Percentiles rank a stretch among this genome's conserved stretches.
phyloP scores from a whole-genome alignment of 2,888 invertebrate genomes.

The Rhorus exstirpatorius region DNA sequence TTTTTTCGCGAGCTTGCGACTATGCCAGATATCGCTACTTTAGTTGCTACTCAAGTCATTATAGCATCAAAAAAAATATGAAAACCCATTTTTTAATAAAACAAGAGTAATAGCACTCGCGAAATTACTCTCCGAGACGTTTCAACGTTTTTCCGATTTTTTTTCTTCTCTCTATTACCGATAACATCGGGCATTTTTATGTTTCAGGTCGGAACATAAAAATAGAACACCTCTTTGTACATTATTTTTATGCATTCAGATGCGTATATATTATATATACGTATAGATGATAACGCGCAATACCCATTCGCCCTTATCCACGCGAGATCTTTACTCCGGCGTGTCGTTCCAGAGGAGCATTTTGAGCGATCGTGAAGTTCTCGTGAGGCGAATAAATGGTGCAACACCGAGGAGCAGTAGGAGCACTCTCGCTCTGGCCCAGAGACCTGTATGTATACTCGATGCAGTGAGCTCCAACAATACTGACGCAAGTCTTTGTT shows the following conservation, averaged over 20 bases:
- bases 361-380: conserved; percentile 60
- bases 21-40: too few relatives aligned
- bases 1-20: not conserved
- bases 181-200: not conserved
- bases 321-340: conserved; percentile 44
- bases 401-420: conserved; percentile 37
- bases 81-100: too few relatives aligned
- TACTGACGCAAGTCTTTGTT: conserved; percentile 22
- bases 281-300: conserved; percentile 5
- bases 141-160: not conserved
- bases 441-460: conserved; percentile 18
- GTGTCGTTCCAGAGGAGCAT: conserved; percentile 52
- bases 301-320: conserved; percentile 38
- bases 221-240: not conserved
- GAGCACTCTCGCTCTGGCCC: conserved; percentile 17
- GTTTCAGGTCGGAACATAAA: not conserved
- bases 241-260: not conserved
- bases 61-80: too few relatives aligned
- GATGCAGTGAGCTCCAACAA: conserved; percentile 3
- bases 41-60: too few relatives aligned
- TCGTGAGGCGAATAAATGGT: conserved; percentile 58
- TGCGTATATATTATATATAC: not conserved
- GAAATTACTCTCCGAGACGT: too few relatives aligned
- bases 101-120: too few relatives aligned
- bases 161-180: not conserved